Evolutionary conservation across 1,140 invertebrate species (phyloP).

Genomic region (Trichonephila clavipes): DNA sequence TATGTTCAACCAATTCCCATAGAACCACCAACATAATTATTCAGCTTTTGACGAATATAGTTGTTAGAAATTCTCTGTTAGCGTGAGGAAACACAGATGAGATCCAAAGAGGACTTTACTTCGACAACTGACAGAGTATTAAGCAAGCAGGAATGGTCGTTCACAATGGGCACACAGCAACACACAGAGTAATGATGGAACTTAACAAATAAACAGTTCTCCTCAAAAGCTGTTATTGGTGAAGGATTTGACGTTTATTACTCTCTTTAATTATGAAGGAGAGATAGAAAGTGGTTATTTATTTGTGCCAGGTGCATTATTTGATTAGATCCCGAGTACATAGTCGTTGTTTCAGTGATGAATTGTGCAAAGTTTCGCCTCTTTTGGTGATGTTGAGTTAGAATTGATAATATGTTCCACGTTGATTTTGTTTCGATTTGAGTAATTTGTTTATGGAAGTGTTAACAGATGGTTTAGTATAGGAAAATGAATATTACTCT

Average conservation of each 20-base stretch:
- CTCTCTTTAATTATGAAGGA: neutral
- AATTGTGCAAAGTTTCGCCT: no score
- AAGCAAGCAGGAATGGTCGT: slow-evolving; percentile 16
- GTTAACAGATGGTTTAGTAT: no score
- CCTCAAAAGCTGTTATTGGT: slow-evolving; percentile 2
- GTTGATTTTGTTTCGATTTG: no score
- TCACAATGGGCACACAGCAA: neutral
- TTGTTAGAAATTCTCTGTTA: slow-evolving; percentile 20
- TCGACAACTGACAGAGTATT: slow-evolving; percentile 38
- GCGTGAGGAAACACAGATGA: neutral
- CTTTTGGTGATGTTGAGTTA: no score
- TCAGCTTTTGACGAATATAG: neutral
- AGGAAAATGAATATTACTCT: no score
- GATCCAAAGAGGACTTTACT: neutral
- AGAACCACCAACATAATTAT: neutral
- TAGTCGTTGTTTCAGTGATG: no score
- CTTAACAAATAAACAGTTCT: slow-evolving; percentile 11
- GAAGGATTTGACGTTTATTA: slow-evolving; percentile 36
- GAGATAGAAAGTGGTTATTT: neutral
- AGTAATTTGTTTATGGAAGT: no score
- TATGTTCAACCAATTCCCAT: neutral
- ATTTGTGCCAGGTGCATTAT: slow-evolving; percentile 24
- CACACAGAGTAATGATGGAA: neutral
- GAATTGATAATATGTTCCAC: no score
- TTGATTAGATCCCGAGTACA: neutral